Conservation (phyloP, 2,888 invertebrate species). For the Cerastis rubricosa region DNA sequence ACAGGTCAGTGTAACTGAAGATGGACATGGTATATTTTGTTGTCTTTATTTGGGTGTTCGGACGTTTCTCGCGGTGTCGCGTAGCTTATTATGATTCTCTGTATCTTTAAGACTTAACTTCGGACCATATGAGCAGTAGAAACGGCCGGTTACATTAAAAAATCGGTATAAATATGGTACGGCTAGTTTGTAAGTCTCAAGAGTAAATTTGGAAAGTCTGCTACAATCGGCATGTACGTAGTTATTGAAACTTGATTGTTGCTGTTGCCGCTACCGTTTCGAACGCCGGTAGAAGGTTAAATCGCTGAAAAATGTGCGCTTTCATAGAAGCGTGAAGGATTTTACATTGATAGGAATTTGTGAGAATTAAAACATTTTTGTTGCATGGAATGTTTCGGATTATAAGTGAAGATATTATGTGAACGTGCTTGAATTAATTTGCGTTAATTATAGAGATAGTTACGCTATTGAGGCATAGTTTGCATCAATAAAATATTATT, state of each 20-base stretch:
- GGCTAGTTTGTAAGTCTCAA: not conserved
- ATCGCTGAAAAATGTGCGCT: constrained; percentile 50
- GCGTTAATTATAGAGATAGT: constrained; percentile 16
- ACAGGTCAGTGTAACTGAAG: constrained; percentile 81
- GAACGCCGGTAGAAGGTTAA: constrained; percentile 57
- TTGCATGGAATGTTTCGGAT: constrained; percentile 7
- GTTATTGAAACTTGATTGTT: constrained; percentile 55
- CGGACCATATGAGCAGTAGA: not conserved
- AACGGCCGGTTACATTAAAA: constrained; percentile 23
- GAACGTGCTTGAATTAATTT: constrained; percentile 19
- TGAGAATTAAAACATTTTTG: not conserved
- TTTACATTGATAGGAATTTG: constrained; percentile 5
- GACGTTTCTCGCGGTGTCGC: constrained; percentile 80
- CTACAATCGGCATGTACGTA: not conserved
- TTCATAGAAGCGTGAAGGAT: constrained; percentile 36
- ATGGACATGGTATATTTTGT: constrained; percentile 79
- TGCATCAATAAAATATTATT: not conserved
- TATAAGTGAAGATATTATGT: constrained; percentile 4
- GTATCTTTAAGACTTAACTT: constrained; percentile 44
- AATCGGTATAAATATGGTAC: constrained; percentile 20
- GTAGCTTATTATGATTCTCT: constrained; percentile 73
- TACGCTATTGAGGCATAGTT: constrained; percentile 12
- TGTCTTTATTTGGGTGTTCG: constrained; percentile 87
- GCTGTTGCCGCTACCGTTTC: constrained; percentile 56
- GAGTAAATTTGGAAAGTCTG: constrained; percentile 59